Conservation (phyloP, 2,113 vertebrate species). For the Neodontobutis hainanensis region DNA sequence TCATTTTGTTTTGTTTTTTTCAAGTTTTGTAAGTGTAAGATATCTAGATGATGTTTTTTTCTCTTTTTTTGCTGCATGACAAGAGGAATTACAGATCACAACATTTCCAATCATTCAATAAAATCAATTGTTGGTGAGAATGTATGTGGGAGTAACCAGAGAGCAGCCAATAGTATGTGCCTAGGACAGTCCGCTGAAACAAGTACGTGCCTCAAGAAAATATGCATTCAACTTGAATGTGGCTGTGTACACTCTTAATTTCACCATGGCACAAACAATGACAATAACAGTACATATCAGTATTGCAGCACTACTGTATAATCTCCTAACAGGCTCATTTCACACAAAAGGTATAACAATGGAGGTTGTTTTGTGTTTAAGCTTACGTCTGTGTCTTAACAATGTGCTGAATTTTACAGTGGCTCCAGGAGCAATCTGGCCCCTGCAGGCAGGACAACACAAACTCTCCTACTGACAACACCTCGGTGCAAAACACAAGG, state of each 20-base stretch:
- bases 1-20: too few species aligned
- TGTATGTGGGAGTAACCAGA: too few species aligned
- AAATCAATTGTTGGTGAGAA: too few species aligned
- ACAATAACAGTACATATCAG: conserved; percentile 55
- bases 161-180: background rate
- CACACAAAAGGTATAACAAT: conserved; percentile 48
- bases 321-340: conserved; percentile 55
- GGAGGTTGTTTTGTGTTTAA: conserved; percentile 12
- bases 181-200: background rate
- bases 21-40: too few species aligned
- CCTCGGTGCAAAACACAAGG: conserved; percentile 7
- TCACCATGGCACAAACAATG: conserved; percentile 16
- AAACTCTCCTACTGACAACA: conserved; percentile 3
- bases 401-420: conserved; percentile 9
- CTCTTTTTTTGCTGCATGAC: too few species aligned
- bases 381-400: background rate
- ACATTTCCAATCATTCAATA: too few species aligned
- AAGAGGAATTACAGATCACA: too few species aligned
- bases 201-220: background rate
- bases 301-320: conserved; percentile 68
- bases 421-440: background rate
- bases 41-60: too few species aligned
- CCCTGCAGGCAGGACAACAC: conserved; percentile 1
- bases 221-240: background rate
- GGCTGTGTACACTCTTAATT: background rate